phyloP scores from a whole-genome alignment of 2,888 invertebrate species.

The Flexamia atlantica region DNA sequence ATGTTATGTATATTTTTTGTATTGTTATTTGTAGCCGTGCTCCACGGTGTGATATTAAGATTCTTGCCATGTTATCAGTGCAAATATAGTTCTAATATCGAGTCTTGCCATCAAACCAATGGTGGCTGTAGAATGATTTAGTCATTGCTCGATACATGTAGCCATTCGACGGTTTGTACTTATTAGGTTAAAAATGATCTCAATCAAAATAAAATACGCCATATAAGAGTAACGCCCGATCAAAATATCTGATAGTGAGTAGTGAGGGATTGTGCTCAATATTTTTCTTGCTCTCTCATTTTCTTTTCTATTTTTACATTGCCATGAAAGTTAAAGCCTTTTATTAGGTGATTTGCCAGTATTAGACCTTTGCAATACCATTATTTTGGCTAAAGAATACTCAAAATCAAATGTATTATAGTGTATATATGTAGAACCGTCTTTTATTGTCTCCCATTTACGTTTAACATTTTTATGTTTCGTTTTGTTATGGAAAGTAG shows the following conservation, averaged over 20 bases:
- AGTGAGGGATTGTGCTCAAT: constrained; percentile 46
- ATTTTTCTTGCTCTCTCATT: constrained; percentile 28
- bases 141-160: constrained; percentile 36
- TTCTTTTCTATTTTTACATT: not conserved
- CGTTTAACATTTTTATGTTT: constrained; percentile 34
- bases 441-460: constrained; percentile 30
- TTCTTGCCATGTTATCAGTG: constrained; percentile 53
- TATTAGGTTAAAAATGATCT: constrained; percentile 54
- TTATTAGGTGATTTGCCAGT: constrained; percentile 23
- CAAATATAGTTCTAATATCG: constrained; percentile 56
- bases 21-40: constrained; percentile 29
- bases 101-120: constrained; percentile 40
- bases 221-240: constrained; percentile 33
- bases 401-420: constrained; percentile 35
- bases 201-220: constrained; percentile 53
- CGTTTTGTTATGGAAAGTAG: constrained; percentile 23
- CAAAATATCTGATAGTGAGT: constrained; percentile 41
- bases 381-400: constrained; percentile 30
- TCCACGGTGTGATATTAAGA: constrained; percentile 43
- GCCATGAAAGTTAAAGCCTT: constrained; percentile 15
- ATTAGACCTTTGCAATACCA: constrained; percentile 9
- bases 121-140: constrained; percentile 36
- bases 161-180: constrained; percentile 43
- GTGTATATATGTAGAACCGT: constrained; percentile 39
- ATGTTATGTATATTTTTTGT: constrained; percentile 53